phyloP scores from a whole-genome alignment of 2,113 vertebrate species.

The Echinops telfairi region DNA sequence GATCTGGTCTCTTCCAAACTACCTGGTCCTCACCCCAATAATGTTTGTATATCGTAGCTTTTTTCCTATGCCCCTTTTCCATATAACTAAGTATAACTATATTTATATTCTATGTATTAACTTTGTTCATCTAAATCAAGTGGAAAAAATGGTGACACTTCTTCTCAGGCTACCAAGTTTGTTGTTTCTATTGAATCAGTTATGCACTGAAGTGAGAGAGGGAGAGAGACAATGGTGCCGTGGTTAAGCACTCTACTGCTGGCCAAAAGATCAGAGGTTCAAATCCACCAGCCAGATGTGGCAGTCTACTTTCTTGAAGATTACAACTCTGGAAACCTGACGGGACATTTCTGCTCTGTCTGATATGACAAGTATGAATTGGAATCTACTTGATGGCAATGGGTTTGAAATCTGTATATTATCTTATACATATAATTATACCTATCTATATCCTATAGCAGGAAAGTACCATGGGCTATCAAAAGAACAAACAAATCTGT shows the following conservation, averaged over 20 bases:
- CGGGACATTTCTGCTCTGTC: background rate
- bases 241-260: background rate
- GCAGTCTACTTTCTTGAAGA: background rate
- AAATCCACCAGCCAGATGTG: background rate
- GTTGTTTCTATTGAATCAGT: background rate
- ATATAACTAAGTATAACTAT: background rate
- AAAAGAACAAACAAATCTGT: no score
- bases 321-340: background rate
- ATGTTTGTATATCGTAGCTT: no score
- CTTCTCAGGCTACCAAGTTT: background rate
- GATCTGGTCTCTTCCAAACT: no score
- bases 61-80: no score
- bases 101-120: slow-evolving; percentile 3
- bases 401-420: no score
- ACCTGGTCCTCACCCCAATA: no score
- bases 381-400: background rate
- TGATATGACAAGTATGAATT: background rate
- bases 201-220: slow-evolving; percentile 6
- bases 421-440: no score
- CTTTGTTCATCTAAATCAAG: slow-evolving; percentile 19
- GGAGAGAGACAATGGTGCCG: background rate
- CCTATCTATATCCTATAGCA: no score
- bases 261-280: background rate
- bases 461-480: no score
- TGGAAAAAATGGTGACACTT: slow-evolving; percentile 20